A percentile compares a stretch with the other conserved stretches of the same genome.
phyloP scores from a whole-genome alignment of 2,113 vertebrate genomes.

The Xenopus laevis region DNA sequence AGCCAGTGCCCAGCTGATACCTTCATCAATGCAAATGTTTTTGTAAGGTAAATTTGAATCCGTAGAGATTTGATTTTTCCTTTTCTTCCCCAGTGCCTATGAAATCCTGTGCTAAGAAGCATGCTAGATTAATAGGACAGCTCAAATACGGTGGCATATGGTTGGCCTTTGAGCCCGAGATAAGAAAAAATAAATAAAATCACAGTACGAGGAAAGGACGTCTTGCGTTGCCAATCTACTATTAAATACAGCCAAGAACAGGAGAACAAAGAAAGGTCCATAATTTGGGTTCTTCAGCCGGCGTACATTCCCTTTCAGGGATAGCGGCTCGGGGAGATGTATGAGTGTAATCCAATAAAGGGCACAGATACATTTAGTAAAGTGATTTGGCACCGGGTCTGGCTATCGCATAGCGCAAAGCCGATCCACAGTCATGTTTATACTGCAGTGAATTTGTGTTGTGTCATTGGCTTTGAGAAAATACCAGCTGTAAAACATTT shows the following conservation, averaged over 20 bases:
- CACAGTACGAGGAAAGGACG: background rate
- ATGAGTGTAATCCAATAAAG: conserved; percentile 58
- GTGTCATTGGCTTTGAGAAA: no score
- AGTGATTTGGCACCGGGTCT: no score
- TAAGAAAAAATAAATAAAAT: conserved; percentile 45
- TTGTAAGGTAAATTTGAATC: conserved; percentile 65
- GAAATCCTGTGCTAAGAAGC: conserved; percentile 57
- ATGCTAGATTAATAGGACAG: conserved; percentile 53
- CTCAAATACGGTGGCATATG: conserved; percentile 45
- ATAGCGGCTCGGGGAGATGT: conserved; percentile 56
- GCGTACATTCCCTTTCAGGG: conserved; percentile 53
- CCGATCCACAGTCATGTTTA: no score
- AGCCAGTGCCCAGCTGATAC: conserved; percentile 79
- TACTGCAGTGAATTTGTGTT: no score
- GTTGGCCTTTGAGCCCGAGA: conserved; percentile 56
- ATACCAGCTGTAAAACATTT: no score
- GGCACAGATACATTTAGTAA: conserved; percentile 12
- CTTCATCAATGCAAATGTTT: conserved; percentile 65
- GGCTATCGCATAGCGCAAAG: no score
- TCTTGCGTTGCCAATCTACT: conserved; percentile 44
- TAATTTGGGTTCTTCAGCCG: conserved; percentile 54
- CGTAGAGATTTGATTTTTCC: conserved; percentile 42
- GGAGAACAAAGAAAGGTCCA: conserved; percentile 47
- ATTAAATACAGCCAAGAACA: conserved; percentile 48
- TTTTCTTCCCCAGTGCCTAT: conserved; percentile 43